Evolutionary conservation across 1,140 invertebrate genomes (phyloP), one percentile per base, ranked within the genome.

Genomic region (Drosophila equinoxialis): DNA sequence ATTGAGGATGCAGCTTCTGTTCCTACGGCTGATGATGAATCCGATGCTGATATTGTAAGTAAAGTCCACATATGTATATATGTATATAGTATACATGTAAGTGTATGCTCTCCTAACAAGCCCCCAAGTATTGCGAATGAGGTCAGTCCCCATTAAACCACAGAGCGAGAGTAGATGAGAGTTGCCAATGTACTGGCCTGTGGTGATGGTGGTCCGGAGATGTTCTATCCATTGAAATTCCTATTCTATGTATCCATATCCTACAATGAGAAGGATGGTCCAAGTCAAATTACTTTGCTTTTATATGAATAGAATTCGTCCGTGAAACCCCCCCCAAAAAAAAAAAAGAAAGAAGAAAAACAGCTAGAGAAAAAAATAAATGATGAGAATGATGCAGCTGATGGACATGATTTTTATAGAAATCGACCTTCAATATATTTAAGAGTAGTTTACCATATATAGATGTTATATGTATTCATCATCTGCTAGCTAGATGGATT

Each of bases 31-130:
- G 71, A 68, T 51, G 86, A 74, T 66, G 82, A 78, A 60, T 79
- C 73, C 68, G 82, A 86, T 54, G 86, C 72, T 61, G 86, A 90
- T 79, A 90, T 91, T 75, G 89, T 91, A 72, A 91, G 89, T 90
- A 80, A 72, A 91, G 89, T 90, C 78, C 37, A 60, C 41, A 30
- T 3, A 55, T 41, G 17, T 33, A 55, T 41, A 20, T 33, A 30
- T 33, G 14, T 23, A 37, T 41, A 48, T 71, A n/a, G 7, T 61
- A 48, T 8, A 3, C 60, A 48, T 8, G 39, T 17, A 45, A 51
- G 35, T 17, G 45, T 17, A 45, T 59, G 30, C 30, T 58, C 63
- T 71, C 65, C 48, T 65, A 48, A 54, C 64, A 76, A 79, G 80
- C 78, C 80, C 64, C 67, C 58, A 75, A 63, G 64, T 71, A 48